phyloP scores from a whole-genome alignment of 2,797 vertebrate species.

The Gymnocypris eckloni region DNA sequence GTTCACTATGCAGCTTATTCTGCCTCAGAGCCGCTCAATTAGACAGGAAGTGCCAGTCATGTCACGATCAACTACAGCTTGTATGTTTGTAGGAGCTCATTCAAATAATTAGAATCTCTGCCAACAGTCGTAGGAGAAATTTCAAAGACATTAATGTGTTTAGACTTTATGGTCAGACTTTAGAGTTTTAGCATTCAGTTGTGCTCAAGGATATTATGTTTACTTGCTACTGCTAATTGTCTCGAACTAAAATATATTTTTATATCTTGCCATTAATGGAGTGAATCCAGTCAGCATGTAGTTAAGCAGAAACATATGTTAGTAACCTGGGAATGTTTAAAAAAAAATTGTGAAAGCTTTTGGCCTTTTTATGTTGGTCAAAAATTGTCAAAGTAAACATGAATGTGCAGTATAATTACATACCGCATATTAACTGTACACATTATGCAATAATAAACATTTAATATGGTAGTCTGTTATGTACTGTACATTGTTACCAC shows the following conservation, averaged over 20 bases:
- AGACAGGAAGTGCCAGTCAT: background rate
- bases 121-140: background rate
- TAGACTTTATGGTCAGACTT: background rate
- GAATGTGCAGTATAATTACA: background rate
- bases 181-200: background rate
- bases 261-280: background rate
- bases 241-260: background rate
- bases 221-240: background rate
- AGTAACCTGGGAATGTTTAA: background rate
- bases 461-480: background rate
- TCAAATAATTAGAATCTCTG: constrained; percentile 19
- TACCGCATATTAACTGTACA: background rate
- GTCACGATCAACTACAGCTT: background rate
- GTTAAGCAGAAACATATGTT: background rate
- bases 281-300: background rate
- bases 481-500: background rate
- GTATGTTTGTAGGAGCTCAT: background rate
- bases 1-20: background rate
- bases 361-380: background rate
- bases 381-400: background rate
- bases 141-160: background rate
- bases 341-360: background rate
- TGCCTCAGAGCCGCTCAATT: background rate
- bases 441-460: background rate
- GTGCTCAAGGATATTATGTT: background rate